Evolutionary conservation across 2,888 invertebrate genomes (phyloP).

Genomic region (Dryomyza anilis): DNA sequence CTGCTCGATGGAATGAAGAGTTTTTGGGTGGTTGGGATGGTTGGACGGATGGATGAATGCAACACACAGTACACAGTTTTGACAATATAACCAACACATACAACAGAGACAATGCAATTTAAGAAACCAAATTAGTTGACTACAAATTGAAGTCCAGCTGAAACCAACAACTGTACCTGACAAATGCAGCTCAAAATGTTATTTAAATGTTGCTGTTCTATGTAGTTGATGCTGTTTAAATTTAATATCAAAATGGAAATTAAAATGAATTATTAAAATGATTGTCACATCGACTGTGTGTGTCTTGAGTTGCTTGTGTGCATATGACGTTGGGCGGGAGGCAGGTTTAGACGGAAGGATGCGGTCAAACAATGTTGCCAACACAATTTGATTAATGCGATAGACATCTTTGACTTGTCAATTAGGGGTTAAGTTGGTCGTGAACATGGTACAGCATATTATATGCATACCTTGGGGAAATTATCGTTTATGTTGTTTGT

Average conservation of each 20-base stretch:
- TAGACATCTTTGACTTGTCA: slow-evolving; percentile 22
- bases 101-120: slow-evolving; percentile 22
- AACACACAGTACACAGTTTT: neutral
- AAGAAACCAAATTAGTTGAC: slow-evolving; percentile 25
- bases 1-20: neutral
- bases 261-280: slow-evolving; percentile 57
- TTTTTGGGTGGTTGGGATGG: neutral
- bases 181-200: neutral
- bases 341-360: too few species aligned
- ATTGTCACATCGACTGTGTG: slow-evolving; percentile 44
- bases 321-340: neutral
- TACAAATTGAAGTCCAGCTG: slow-evolving; percentile 11
- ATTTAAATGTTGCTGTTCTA: neutral
- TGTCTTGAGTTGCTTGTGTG: neutral
- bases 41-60: neutral
- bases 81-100: slow-evolving; percentile 6
- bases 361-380: slow-evolving; percentile 12
- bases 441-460: neutral
- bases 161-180: neutral
- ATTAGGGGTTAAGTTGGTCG: neutral
- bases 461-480: slow-evolving; percentile 15
- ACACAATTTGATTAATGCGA: slow-evolving; percentile 29
- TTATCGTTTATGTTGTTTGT: too few species aligned
- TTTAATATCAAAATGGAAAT: slow-evolving; percentile 46
- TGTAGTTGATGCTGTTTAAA: slow-evolving; percentile 2